Evolutionary conservation across 2,888 invertebrate species (phyloP).

Genomic region (Caenorhabditis auriculariae): DNA sequence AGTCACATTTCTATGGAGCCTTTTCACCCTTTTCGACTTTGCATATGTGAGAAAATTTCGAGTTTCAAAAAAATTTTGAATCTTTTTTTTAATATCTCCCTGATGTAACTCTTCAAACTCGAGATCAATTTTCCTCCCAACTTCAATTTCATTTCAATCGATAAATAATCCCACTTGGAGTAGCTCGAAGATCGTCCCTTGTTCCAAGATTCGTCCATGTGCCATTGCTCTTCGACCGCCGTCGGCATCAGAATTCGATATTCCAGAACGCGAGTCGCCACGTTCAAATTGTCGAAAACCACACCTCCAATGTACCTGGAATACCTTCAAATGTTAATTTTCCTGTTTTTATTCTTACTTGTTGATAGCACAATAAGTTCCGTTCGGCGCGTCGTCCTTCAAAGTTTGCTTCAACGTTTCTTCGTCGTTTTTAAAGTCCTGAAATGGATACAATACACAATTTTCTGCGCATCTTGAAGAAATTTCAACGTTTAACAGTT

Average conservation of each 20-base stretch:
- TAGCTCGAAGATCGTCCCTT: neutral
- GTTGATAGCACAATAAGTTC: constrained; percentile 12
- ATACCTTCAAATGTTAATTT: neutral
- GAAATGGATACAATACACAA: too few species aligned
- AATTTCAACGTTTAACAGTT: too few species aligned
- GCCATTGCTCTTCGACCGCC: constrained; percentile 7
- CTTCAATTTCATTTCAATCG: too few species aligned
- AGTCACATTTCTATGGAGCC: too few species aligned
- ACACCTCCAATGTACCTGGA: constrained; percentile 28
- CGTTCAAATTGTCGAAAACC: constrained; percentile 15
- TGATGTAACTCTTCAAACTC: too few species aligned
- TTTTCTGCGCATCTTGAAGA: too few species aligned
- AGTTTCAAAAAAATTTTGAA: too few species aligned
- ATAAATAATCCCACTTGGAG: too few species aligned
- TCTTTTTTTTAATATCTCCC: too few species aligned
- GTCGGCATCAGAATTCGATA: constrained; percentile 17
- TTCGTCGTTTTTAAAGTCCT: constrained; percentile 5
- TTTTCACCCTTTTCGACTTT: too few species aligned
- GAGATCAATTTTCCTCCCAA: too few species aligned
- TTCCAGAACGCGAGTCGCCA: constrained; percentile 3
- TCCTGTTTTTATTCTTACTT: neutral
- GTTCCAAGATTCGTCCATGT: constrained; percentile 11
- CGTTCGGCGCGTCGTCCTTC: constrained; percentile 11
- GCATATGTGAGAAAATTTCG: too few species aligned
- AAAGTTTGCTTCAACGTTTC: constrained; percentile 12